Evolutionary conservation across 2,888 invertebrate species (phyloP).

Genomic region (Diarsia rubi): DNA sequence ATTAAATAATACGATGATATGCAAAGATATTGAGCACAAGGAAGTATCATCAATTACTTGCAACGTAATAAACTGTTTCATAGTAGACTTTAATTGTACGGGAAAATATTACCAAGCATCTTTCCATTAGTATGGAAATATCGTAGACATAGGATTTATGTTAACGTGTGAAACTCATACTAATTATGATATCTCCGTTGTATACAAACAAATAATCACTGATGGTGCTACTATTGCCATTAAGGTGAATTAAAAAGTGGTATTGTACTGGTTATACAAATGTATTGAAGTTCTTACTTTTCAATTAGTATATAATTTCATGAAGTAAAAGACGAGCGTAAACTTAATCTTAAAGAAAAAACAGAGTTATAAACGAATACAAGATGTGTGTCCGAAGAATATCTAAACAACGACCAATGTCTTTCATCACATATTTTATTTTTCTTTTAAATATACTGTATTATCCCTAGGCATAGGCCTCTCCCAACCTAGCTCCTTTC

Average conservation of each 20-base stretch:
- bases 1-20: conserved; percentile 6
- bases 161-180: conserved; percentile 44
- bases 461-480: no score
- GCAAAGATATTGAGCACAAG: conserved; percentile 26
- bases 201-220: conserved; percentile 24
- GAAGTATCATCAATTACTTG: conserved; percentile 36
- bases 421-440: background rate
- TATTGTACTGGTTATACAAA: background rate
- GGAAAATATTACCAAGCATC: conserved; percentile 36
- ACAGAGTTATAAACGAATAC: background rate
- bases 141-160: conserved; percentile 46
- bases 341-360: background rate
- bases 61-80: conserved; percentile 38
- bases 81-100: conserved; percentile 32
- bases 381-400: background rate
- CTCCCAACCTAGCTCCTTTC: no score
- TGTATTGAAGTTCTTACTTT: background rate
- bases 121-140: conserved; percentile 43
- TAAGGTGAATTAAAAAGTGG: background rate
- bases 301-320: background rate
- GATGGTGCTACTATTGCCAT: conserved; percentile 10
- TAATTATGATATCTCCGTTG: conserved; percentile 40
- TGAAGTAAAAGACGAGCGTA: background rate
- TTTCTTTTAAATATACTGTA: background rate
- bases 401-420: background rate